Evolutionary conservation across 2,888 invertebrate species (phyloP).

Genomic region (Pachymerium ferrugineum): DNA sequence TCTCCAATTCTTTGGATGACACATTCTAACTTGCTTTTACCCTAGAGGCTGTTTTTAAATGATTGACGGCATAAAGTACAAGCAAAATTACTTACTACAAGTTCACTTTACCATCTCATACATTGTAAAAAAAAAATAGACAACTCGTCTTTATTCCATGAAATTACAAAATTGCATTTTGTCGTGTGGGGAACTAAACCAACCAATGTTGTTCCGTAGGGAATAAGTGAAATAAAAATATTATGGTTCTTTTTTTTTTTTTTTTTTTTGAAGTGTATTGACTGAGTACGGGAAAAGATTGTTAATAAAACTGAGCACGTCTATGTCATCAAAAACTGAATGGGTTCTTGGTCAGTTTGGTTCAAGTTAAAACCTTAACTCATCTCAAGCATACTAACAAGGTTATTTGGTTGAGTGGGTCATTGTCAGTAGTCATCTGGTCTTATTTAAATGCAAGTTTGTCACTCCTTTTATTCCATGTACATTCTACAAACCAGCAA

Average conservation of each 20-base stretch:
- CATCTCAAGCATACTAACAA: neutral
- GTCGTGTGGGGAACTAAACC: no score
- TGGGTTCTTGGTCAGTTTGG: neutral
- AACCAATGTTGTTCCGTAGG: no score
- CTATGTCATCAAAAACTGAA: neutral
- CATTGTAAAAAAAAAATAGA: neutral
- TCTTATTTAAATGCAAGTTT: neutral
- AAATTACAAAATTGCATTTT: no score
- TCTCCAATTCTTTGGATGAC: neutral
- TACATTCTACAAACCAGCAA: neutral
- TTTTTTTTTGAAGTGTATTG: no score
- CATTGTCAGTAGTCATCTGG: neutral
- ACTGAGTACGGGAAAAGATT: neutral
- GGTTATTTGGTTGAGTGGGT: neutral
- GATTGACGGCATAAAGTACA: neutral
- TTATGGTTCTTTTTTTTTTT: no score
- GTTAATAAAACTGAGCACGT: neutral
- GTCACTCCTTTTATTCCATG: neutral
- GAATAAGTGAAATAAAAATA: no score
- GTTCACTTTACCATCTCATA: neutral
- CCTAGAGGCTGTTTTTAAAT: neutral
- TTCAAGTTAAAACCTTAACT: neutral
- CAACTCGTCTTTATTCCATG: neutral
- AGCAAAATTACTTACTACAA: neutral
- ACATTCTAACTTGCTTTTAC: neutral